phyloP scores from a whole-genome alignment of 1,140 invertebrate genomes.

The Agrypnia vestita region DNA sequence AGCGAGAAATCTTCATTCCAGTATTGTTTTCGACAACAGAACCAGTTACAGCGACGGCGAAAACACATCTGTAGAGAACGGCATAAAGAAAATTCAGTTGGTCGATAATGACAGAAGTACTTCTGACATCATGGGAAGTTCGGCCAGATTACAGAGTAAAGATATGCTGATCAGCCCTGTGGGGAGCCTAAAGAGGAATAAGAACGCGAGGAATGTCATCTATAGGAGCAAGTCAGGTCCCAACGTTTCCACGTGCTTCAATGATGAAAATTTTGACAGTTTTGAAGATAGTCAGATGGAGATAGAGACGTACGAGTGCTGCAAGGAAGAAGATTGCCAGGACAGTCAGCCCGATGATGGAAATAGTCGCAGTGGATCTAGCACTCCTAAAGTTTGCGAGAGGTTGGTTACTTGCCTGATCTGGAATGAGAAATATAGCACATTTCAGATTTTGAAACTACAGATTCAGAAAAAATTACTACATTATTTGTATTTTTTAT shows the following conservation, averaged over 20 bases:
- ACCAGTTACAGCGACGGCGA: conserved; percentile 54
- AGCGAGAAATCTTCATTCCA: conserved; percentile 58
- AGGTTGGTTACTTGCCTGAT: conserved; percentile 33
- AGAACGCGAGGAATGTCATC: conserved; percentile 58
- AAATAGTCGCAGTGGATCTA: conserved; percentile 40
- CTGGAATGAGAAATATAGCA: not conserved
- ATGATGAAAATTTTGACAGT: conserved; percentile 65
- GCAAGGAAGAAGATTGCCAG: conserved; percentile 65
- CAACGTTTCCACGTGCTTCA: conserved; percentile 56
- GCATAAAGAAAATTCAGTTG: conserved; percentile 59
- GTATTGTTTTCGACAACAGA: conserved; percentile 56
- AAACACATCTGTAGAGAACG: conserved; percentile 46
- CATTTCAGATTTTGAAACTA: no score
- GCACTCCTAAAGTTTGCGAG: conserved; percentile 54
- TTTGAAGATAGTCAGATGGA: conserved; percentile 65
- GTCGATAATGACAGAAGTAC: conserved; percentile 66
- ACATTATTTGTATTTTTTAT: no score
- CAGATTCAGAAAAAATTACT: no score
- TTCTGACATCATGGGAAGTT: conserved; percentile 69
- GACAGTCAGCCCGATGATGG: conserved; percentile 55
- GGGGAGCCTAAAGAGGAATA: conserved; percentile 62
- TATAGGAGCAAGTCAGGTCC: conserved; percentile 63
- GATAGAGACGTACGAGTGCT: conserved; percentile 65
- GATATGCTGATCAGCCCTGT: conserved; percentile 61
- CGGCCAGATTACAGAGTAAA: conserved; percentile 61